These are phyloP conservation scores for Thereva nobilitata DNA, from an alignment of 2,888 invertebrate species.

Conservation along the genomic window DNA sequence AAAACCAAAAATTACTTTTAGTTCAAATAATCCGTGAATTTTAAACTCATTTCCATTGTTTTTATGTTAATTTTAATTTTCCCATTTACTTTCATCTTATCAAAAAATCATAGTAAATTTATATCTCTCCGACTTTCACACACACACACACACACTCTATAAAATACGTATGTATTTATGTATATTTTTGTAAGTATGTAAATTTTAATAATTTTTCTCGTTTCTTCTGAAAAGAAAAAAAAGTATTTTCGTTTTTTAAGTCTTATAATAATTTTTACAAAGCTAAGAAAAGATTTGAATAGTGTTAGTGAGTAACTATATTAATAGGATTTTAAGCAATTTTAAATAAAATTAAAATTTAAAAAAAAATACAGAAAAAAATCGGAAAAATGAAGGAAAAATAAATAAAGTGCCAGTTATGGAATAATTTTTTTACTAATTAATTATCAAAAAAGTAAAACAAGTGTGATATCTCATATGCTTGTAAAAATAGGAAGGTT, in stretches of 20 bases:
- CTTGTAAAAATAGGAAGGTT: conserved; percentile 1
- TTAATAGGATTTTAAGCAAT: conserved; percentile 1
- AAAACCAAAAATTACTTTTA: conserved; percentile 14
- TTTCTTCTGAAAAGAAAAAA: background rate
- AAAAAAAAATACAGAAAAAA: no score
- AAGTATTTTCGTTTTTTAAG: background rate
- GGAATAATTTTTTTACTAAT: conserved; percentile 15
- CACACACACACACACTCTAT: no score
- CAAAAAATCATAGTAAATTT: no score
- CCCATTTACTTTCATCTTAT: background rate
- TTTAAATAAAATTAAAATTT: conserved; percentile 7
- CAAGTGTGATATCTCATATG: conserved; percentile 33
- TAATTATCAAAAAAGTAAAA: conserved; percentile 27
- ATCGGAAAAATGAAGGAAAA: no score
- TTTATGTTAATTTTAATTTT: conserved; percentile 10
- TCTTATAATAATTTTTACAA: background rate
- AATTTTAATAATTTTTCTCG: background rate
- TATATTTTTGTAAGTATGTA: background rate
- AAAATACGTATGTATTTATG: background rate
- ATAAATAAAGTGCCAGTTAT: conserved; percentile 28
- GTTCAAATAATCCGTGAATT: background rate
- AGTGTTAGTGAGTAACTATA: conserved; percentile 20
- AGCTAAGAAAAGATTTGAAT: conserved; percentile 8
- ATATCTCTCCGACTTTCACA: no score
- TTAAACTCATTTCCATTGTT: conserved; percentile 10